Conservation (phyloP, 2,797 vertebrate genomes). For the Euphonia xanthogaster region DNA sequence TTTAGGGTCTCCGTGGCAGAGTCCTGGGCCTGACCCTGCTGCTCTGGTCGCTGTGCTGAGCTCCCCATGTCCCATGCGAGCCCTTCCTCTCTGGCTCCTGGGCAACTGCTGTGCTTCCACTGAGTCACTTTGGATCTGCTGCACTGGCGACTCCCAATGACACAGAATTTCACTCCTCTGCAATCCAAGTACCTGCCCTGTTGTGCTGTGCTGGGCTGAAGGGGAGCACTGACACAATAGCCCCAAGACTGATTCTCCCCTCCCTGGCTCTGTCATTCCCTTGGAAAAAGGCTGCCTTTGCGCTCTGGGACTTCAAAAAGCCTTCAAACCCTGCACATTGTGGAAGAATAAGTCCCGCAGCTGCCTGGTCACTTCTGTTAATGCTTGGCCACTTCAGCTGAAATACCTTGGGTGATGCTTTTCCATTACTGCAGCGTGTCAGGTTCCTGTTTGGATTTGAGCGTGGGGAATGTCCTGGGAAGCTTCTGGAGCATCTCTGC, state of each 20-base stretch:
- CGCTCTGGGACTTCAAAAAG: not conserved
- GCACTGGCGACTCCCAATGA: not conserved
- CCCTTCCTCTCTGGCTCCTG: not conserved
- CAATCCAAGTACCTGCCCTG: not conserved
- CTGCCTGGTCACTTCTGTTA: not conserved
- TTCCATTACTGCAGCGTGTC: not conserved
- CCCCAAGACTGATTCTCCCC: not conserved
- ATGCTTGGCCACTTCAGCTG: not conserved
- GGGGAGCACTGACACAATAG: not conserved
- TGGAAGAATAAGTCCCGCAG: not conserved
- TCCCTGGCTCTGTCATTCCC: not conserved
- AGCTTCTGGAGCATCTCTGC: not conserved
- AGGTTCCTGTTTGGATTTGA: not conserved
- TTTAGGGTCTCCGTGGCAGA: fast-evolving
- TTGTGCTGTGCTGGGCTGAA: not conserved
- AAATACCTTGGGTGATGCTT: not conserved
- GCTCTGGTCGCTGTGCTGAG: not conserved
- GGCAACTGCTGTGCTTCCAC: not conserved
- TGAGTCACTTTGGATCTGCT: not conserved
- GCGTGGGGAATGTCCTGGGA: not conserved
- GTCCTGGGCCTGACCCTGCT: not conserved
- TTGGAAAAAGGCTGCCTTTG: not conserved
- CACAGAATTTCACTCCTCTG: not conserved
- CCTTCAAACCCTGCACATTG: not conserved
- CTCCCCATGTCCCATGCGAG: not conserved